These are phyloP conservation scores for Phalacrocorax pelagicus DNA, from an alignment of 2,113 vertebrate genomes.

Conservation along the genomic window DNA sequence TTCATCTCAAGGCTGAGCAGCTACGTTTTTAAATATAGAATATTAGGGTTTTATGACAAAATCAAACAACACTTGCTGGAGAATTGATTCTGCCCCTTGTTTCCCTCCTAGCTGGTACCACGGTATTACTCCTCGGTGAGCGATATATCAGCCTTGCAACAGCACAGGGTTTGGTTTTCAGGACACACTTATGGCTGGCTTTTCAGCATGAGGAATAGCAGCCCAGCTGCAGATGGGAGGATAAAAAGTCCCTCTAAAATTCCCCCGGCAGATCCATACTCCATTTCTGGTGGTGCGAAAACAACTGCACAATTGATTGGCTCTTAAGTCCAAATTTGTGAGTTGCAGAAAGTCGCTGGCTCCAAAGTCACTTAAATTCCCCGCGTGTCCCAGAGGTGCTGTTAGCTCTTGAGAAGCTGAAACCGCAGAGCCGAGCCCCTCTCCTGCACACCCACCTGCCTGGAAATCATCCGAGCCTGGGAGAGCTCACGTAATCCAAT, in stretches of 20 bases:
- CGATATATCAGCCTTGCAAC: neutral
- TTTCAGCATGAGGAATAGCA: constrained; percentile 41
- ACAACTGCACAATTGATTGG: constrained; percentile 11
- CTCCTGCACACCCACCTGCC: neutral
- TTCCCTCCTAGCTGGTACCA: neutral
- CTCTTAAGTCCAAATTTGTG: constrained; percentile 30
- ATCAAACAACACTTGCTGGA: constrained; percentile 62
- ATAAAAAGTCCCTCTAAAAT: constrained; percentile 50
- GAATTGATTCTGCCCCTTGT: constrained; percentile 49
- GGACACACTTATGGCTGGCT: neutral
- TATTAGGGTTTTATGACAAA: constrained; percentile 55
- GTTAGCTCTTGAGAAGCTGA: neutral
- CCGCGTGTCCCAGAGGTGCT: neutral
- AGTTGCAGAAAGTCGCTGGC: neutral
- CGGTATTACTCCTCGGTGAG: neutral
- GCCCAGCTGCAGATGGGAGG: constrained; percentile 9
- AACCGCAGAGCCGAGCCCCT: neutral
- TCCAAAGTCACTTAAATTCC: constrained; percentile 1
- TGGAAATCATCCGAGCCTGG: neutral
- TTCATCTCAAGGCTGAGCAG: neutral
- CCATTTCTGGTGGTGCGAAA: constrained; percentile 21
- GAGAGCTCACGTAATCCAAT: neutral
- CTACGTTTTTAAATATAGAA: constrained; percentile 15
- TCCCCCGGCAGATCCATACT: constrained; percentile 33
- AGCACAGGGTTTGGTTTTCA: neutral